Evolutionary conservation across 2,113 vertebrate genomes (phyloP).

Genomic region (Lycocorax pyrrhopterus): DNA sequence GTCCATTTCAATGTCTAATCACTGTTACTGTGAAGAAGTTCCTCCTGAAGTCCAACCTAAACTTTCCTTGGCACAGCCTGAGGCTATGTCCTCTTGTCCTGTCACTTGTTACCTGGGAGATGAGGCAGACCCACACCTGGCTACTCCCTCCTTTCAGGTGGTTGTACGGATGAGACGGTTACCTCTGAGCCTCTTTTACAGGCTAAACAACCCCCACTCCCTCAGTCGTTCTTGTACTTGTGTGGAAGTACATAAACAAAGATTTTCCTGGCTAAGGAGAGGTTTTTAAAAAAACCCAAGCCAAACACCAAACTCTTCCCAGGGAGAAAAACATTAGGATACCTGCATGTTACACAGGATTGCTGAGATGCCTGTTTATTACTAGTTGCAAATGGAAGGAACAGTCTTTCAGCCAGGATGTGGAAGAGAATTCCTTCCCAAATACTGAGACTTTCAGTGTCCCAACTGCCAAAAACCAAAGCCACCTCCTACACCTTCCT

Average conservation of each 20-base stretch:
- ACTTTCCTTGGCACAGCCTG: not conserved
- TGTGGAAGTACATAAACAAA: not conserved
- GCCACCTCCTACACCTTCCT: conserved; percentile 16
- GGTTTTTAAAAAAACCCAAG: not conserved
- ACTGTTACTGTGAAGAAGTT: not conserved
- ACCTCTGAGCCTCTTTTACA: not conserved
- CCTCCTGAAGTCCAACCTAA: not conserved
- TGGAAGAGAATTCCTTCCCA: not conserved
- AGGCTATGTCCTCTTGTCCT: not conserved
- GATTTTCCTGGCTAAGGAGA: not conserved
- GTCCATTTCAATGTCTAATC: not conserved
- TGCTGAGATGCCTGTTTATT: not conserved
- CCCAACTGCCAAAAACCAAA: conserved; percentile 28
- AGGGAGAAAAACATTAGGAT: not conserved
- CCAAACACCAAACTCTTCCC: not conserved
- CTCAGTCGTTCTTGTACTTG: not conserved
- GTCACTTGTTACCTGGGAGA: not conserved
- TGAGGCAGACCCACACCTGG: not conserved
- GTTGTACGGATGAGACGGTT: not conserved
- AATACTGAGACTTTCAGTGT: not conserved
- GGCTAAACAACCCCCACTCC: not conserved
- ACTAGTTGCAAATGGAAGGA: not conserved
- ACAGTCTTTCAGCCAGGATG: not conserved
- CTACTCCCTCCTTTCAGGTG: not conserved
- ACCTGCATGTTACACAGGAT: not conserved